These are phyloP conservation scores for Cephus sareptanus DNA, from an alignment of 2,888 invertebrate species.

Conservation along the genomic window DNA sequence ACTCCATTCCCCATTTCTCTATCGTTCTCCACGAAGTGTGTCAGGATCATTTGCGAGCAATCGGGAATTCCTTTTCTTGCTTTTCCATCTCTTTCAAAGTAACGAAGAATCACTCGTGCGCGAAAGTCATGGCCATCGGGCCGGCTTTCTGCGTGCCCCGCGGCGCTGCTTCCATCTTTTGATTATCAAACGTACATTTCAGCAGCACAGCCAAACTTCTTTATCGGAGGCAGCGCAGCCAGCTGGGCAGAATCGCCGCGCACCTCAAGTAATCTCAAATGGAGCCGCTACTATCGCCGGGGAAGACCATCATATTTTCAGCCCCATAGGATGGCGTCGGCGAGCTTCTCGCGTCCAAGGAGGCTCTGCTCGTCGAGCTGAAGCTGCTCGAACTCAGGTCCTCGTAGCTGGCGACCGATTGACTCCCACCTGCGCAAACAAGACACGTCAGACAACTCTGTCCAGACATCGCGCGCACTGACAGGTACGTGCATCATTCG, in stretches of 20 bases:
- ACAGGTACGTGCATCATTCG: too few relatives aligned
- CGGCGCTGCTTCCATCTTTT: not conserved
- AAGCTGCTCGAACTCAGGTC: constrained; percentile 88
- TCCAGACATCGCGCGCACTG: too few relatives aligned
- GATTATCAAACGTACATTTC: not conserved
- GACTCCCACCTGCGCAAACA: constrained; percentile 68
- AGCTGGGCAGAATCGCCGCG: constrained; percentile 52
- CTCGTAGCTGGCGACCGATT: constrained; percentile 74
- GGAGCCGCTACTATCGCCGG: constrained; percentile 80
- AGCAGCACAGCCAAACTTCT: constrained; percentile 1
- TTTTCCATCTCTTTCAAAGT: too few relatives aligned
- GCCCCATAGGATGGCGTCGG: constrained; percentile 82
- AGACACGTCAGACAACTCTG: not conserved
- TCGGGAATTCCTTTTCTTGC: too few relatives aligned
- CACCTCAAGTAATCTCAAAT: constrained; percentile 66
- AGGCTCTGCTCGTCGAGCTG: constrained; percentile 84
- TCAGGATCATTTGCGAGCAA: too few relatives aligned
- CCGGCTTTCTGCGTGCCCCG: not conserved
- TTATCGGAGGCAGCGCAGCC: constrained; percentile 61
- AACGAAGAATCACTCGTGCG: too few relatives aligned
- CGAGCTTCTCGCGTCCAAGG: constrained; percentile 76
- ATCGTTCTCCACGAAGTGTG: too few relatives aligned
- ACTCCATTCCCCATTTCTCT: too few relatives aligned
- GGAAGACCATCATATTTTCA: constrained; percentile 82
- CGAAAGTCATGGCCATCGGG: too few relatives aligned